Base-by-base conservation (phyloP, 2,888 invertebrate genomes). In the Gortyna flavago region DNA sequence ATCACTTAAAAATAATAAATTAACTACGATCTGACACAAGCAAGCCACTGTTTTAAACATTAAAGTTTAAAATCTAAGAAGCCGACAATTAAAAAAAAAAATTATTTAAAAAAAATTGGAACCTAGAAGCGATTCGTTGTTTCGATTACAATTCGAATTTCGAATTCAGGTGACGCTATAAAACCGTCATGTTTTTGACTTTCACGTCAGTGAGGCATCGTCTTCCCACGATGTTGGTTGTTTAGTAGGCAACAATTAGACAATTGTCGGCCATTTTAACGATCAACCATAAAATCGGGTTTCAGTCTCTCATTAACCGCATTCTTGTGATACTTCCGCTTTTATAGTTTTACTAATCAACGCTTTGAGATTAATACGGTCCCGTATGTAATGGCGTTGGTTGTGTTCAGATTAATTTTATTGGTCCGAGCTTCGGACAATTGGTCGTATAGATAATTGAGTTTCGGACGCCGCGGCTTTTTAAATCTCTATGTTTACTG, bases 261-360 rank as follows among this genome's bases (percentile, higher is more conserved):
- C 96, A 96, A 96, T 96, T 96, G 96, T 95, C 95, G 95, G 95
- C 93, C 95, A 93, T 94, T 96, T 95, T 96, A 95, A 96, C 95
- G 95, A 95, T 94, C 95, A 90, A 88, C 95, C 93, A 96, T 96
- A 96, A 96, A 96, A 96, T 95, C 94, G 92, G 94, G 95, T 94
- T 95, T 95, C 93, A 94, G 94, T 87, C 94, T 94, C 95, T 96
- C 96, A 96, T 96, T 96, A 96, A 95, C 96, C 95, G 95, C 96
- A 96, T 96, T 96, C 96, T 93, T 95, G 92, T 95, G 95, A 96
- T 96, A 96, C 96, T 96, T 96, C 96, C 96, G 95, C 95, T 95
- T 96, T 96, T 96, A 96, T 96, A 96, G 96, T 96, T 96, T 96
- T 95, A 96, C 96, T 96, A 96, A 96, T 96, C 96, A 96, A 96